These are phyloP conservation scores for Peromyscus melanophrys DNA, from an alignment of 2,797 vertebrate genomes.

Conservation along the genomic window DNA sequence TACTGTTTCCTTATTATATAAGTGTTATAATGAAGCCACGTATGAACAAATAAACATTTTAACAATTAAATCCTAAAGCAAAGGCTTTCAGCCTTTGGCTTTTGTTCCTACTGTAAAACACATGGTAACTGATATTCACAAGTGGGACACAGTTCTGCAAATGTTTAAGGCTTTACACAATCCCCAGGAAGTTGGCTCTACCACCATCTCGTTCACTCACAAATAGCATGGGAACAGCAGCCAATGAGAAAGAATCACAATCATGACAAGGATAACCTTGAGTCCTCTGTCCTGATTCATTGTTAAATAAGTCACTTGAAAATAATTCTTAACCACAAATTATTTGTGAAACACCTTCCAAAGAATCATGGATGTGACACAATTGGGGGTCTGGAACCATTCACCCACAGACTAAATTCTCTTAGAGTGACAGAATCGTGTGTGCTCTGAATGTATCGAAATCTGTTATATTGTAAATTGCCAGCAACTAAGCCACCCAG, in stretches of 20 bases:
- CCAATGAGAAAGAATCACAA: constrained; percentile 3
- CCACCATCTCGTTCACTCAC: background rate
- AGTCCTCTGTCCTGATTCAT: constrained; percentile 34
- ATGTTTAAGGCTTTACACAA: background rate
- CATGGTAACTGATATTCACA: constrained; percentile 1
- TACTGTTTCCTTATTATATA: constrained; percentile 9
- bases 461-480: constrained; percentile 60
- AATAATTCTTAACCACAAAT: constrained; percentile 68
- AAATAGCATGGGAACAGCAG: constrained; percentile 7
- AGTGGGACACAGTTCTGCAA: background rate
- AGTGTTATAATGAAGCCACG: constrained; percentile 24
- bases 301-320: constrained; percentile 68
- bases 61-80: constrained; percentile 49
- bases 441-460: constrained; percentile 69
- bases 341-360: constrained; percentile 29
- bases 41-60: constrained; percentile 12
- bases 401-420: constrained; percentile 51
- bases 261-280: constrained; percentile 20
- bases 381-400: background rate
- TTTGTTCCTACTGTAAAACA: constrained; percentile 58
- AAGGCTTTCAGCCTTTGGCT: background rate
- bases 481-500: constrained; percentile 39
- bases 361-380: background rate
- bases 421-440: constrained; percentile 53
- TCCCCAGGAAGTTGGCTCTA: background rate